phyloP scores from a whole-genome alignment of 2,888 invertebrate genomes.

The Proisotoma minuta region DNA sequence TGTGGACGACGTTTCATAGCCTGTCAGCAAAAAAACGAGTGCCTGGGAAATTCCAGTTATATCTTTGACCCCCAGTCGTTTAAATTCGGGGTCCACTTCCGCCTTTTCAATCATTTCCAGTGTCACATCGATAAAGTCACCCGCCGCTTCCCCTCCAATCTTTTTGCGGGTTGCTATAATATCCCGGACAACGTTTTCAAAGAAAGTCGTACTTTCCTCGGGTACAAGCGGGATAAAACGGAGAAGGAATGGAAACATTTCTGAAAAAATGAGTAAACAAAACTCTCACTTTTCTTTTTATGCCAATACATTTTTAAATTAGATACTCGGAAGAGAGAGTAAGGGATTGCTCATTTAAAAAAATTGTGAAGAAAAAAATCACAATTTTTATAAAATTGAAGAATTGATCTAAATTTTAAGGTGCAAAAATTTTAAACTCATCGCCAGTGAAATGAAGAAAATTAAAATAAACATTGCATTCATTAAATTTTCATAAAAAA shows the following conservation, averaged over 20 bases:
- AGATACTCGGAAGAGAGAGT: no score
- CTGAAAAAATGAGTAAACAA: background rate
- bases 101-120: conserved; percentile 15
- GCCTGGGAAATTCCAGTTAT: conserved; percentile 6
- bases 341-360: no score
- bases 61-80: conserved; percentile 22
- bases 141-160: background rate
- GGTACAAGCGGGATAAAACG: conserved; percentile 14
- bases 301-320: no score
- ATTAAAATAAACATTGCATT: no score
- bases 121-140: conserved; percentile 17
- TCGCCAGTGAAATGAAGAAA: no score
- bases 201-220: conserved; percentile 10
- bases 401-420: no score
- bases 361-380: no score
- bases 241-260: conserved; percentile 19
- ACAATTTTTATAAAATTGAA: no score
- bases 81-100: conserved; percentile 13
- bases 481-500: no score
- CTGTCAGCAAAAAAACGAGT: conserved; percentile 5
- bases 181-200: conserved; percentile 17
- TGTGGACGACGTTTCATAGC: conserved; percentile 32
- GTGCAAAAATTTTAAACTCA: no score
- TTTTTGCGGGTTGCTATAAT: conserved; percentile 9
- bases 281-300: no score